Evolutionary conservation across 1,140 invertebrate species (phyloP).

Genomic region (Drosophila leontia): DNA sequence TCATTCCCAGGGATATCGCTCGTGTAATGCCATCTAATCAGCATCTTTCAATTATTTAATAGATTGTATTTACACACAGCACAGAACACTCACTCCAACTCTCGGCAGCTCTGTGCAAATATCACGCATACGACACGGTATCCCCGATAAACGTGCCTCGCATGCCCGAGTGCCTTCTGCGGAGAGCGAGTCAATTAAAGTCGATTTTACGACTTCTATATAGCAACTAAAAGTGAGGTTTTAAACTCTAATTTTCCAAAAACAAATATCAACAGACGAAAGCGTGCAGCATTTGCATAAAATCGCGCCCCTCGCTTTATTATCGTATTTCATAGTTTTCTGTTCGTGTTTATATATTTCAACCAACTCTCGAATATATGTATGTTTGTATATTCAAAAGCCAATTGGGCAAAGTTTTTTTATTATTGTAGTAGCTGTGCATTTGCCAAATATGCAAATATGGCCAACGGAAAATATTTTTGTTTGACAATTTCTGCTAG

Average conservation of each 20-base stretch:
- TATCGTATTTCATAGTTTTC: conserved; percentile 33
- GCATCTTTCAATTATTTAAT: conserved; percentile 57
- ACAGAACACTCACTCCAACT: neutral
- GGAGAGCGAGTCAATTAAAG: conserved; percentile 43
- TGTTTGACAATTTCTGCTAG: conserved; percentile 35
- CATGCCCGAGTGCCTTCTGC: conserved; percentile 15
- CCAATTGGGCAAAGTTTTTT: conserved; percentile 43
- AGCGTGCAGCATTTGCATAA: conserved; percentile 44
- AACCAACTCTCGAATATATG: conserved; percentile 18
- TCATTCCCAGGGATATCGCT: neutral
- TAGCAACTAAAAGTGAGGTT: conserved; percentile 17
- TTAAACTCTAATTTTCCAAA: conserved; percentile 18
- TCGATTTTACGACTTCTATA: conserved; percentile 21
- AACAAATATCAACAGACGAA: conserved; percentile 37
- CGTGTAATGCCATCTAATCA: conserved; percentile 37
- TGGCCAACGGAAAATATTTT: conserved; percentile 29
- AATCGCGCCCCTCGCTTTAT: conserved; percentile 21
- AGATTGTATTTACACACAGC: conserved; percentile 28
- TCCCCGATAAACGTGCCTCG: conserved; percentile 21
- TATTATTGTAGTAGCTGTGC: neutral
- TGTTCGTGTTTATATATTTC: conserved; percentile 1
- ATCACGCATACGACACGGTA: conserved; percentile 41
- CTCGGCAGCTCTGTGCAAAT: conserved; percentile 20
- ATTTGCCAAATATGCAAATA: conserved; percentile 44
- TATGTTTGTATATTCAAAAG: conserved; percentile 28